phyloP scores from a whole-genome alignment of 2,797 vertebrate species.

The Borostomias antarcticus region DNA sequence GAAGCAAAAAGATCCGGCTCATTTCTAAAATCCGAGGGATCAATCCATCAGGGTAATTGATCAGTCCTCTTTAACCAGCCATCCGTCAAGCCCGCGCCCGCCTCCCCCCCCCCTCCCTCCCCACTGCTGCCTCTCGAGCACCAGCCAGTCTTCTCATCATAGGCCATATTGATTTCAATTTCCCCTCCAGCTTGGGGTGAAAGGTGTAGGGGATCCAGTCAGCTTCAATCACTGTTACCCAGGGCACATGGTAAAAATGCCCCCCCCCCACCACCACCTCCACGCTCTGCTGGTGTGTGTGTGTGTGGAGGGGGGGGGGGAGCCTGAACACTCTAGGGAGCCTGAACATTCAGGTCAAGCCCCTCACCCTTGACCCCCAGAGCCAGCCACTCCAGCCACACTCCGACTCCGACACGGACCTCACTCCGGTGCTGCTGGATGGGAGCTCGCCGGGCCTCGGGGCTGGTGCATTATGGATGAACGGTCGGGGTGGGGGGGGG shows the following conservation, averaged over 20 bases:
- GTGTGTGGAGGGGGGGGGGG: no score
- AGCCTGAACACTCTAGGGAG: background rate
- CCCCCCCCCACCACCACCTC: constrained; percentile 48
- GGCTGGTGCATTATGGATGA: constrained; percentile 55
- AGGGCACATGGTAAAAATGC: constrained; percentile 43
- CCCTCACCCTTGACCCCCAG: background rate
- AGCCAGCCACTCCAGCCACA: background rate
- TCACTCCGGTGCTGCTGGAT: constrained; percentile 25
- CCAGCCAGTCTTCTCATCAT: constrained; percentile 69
- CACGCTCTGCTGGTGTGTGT: constrained; percentile 13
- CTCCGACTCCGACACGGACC: background rate
- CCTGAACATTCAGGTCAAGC: constrained; percentile 62
- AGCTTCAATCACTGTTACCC: constrained; percentile 46
- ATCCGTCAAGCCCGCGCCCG: constrained; percentile 54
- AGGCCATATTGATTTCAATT: constrained; percentile 71
- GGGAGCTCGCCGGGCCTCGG: constrained; percentile 28
- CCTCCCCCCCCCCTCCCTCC: constrained; percentile 8
- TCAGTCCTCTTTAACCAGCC: constrained; percentile 63
- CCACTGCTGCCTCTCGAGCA: no score
- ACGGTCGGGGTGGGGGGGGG: no score
- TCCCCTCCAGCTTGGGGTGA: constrained; percentile 48
- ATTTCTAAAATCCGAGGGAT: constrained; percentile 60
- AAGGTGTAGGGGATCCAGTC: constrained; percentile 57
- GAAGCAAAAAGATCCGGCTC: constrained; percentile 44
- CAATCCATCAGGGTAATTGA: constrained; percentile 74